Percentiles rank a stretch among this genome's conserved stretches.
phyloP scores from a whole-genome alignment of 1,140 invertebrate genomes.

The Anoplophora glabripennis region DNA sequence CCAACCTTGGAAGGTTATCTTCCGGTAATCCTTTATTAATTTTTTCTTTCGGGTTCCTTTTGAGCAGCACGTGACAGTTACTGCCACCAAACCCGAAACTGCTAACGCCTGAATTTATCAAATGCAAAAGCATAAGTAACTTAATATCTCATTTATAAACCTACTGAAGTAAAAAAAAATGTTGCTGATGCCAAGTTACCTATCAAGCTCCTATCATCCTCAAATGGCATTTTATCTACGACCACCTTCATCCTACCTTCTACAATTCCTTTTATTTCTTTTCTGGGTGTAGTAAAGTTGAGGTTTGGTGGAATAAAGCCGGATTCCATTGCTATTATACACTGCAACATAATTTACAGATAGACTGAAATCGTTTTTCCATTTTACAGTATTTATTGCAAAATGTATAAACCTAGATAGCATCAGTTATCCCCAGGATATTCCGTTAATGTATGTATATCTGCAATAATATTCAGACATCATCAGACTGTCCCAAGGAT shows the following conservation, averaged over 20 bases:
- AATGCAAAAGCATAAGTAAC: too few species aligned
- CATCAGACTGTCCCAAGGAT: too few species aligned
- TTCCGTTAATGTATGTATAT: too few species aligned
- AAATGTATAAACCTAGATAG: too few species aligned
- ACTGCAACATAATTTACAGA: too few species aligned
- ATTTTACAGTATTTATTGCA: too few species aligned
- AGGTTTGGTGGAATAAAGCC: constrained; percentile 77
- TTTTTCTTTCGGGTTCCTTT: constrained; percentile 55
- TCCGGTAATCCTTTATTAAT: constrained; percentile 50
- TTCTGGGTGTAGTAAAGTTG: constrained; percentile 69
- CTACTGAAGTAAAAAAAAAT: too few species aligned
- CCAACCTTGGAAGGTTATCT: constrained; percentile 60
- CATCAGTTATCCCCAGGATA: too few species aligned
- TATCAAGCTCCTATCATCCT: constrained; percentile 58
- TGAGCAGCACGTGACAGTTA: constrained; percentile 67
- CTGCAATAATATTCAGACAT: too few species aligned
- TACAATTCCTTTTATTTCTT: constrained; percentile 67
- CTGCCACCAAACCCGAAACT: constrained; percentile 67
- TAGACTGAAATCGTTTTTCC: too few species aligned
- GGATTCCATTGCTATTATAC: constrained; percentile 67
- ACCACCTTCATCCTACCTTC: constrained; percentile 71
- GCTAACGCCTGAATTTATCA: constrained; percentile 52
- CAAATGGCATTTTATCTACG: constrained; percentile 59
- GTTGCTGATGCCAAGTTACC: too few species aligned
- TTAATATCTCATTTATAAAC: too few species aligned